Conservation (phyloP, 1,140 invertebrate genomes). For the Drosophila orosa region DNA sequence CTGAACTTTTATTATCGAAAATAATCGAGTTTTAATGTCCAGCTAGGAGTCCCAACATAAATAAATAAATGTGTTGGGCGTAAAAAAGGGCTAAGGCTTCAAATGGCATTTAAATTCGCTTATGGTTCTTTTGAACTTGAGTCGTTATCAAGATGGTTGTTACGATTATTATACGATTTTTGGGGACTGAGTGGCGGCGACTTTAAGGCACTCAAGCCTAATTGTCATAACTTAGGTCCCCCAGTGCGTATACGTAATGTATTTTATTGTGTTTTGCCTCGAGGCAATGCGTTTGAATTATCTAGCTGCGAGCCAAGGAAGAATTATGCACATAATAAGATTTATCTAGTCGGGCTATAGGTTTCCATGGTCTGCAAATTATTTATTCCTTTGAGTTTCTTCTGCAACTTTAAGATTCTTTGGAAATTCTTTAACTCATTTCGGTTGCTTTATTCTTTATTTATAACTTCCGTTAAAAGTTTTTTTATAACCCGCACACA, state of each 20-base stretch:
- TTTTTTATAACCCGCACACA: conserved; percentile 51
- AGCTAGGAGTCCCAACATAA: conserved; percentile 55
- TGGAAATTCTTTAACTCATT: not conserved
- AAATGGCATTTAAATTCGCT: conserved; percentile 52
- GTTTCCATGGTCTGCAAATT: not conserved
- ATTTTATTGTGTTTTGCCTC: conserved; percentile 29
- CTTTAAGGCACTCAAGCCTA: conserved; percentile 28
- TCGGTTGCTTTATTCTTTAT: conserved; percentile 35
- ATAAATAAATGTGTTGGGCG: conserved; percentile 61
- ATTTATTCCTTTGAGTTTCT: not conserved
- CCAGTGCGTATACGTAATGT: conserved; percentile 40
- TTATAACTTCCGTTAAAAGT: conserved; percentile 53
- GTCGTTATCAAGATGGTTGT: conserved; percentile 61
- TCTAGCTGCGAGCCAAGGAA: not conserved
- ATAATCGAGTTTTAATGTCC: conserved; percentile 75
- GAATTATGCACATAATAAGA: conserved; percentile 11
- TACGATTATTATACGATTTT: conserved; percentile 20
- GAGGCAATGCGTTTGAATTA: conserved; percentile 22
- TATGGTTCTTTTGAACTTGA: conserved; percentile 56
- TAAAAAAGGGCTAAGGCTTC: conserved; percentile 50
- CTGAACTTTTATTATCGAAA: conserved; percentile 73
- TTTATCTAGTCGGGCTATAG: conserved; percentile 2
- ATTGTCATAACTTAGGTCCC: conserved; percentile 37
- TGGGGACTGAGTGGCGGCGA: not conserved
- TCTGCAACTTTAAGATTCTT: conserved; percentile 3